A percentile compares a stretch with the other conserved stretches of the same genome.
Conservation (phyloP, 1,140 invertebrate genomes). For the Magallana ariakensis region DNA sequence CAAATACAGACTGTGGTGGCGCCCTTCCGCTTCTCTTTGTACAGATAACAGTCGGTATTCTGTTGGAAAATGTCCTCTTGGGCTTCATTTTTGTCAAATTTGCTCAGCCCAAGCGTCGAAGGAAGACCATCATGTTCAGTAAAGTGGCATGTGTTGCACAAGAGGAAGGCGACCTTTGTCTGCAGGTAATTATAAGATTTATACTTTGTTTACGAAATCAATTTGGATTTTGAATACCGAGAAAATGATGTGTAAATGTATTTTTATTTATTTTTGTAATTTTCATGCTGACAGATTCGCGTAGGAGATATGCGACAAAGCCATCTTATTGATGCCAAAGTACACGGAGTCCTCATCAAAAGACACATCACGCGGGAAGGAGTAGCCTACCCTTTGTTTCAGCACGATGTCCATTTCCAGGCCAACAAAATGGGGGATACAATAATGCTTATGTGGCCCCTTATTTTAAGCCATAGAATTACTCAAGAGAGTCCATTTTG, state of each 20-base stretch:
- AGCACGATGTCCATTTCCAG: constrained; percentile 81
- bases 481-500: constrained; percentile 92
- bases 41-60: constrained; percentile 75
- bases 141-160: constrained; percentile 80
- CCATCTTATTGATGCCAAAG: constrained; percentile 80
- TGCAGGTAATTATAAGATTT: constrained; percentile 77
- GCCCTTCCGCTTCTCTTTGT: constrained; percentile 70
- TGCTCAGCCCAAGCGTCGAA: constrained; percentile 75
- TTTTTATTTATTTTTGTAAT: not conserved
- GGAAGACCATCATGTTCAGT: constrained; percentile 77
- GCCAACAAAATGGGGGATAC: constrained; percentile 91
- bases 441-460: constrained; percentile 97
- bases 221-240: not conserved
- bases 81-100: constrained; percentile 78
- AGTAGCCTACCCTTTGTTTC: constrained; percentile 69
- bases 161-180: constrained; percentile 88
- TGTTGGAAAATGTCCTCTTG: constrained; percentile 75
- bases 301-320: constrained; percentile 77
- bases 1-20: constrained; percentile 81
- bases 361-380: constrained; percentile 71
- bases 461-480: constrained; percentile 89
- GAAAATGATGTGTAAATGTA: not conserved
- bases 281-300: constrained; percentile 82
- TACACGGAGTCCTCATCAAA: constrained; percentile 83
- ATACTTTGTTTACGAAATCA: not conserved